Evolutionary conservation across 1,140 invertebrate species (phyloP).

Genomic region (Dolichoris vasculosae): DNA sequence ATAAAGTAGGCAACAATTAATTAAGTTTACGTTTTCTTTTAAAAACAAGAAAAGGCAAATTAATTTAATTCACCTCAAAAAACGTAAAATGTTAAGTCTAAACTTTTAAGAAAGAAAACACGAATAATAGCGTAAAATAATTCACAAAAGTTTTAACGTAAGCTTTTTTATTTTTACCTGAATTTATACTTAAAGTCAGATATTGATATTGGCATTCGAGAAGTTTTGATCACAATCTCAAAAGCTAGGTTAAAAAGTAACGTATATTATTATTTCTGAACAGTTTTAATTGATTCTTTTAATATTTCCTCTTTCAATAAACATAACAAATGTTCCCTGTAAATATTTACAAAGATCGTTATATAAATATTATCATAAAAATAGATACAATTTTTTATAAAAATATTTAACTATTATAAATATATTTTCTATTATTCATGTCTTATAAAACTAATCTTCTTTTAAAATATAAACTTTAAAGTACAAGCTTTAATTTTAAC

Average conservation of each 20-base stretch:
- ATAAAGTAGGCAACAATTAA: background rate
- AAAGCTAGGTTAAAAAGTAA: background rate
- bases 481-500: too few species aligned
- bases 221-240: background rate
- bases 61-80: background rate
- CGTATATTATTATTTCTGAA: background rate
- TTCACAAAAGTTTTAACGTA: background rate
- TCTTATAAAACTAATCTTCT: too few species aligned
- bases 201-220: background rate
- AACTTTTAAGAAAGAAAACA: background rate
- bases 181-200: background rate
- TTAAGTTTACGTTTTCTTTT: background rate
- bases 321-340: too few species aligned
- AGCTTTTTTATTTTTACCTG: background rate
- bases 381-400: too few species aligned
- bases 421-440: too few species aligned
- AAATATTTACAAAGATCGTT: too few species aligned
- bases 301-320: too few species aligned
- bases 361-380: too few species aligned
- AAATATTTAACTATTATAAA: too few species aligned
- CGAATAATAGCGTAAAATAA: background rate
- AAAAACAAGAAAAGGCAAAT: conserved; percentile 2
- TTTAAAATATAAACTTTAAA: too few species aligned
- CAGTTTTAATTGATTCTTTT: background rate
- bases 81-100: background rate